phyloP scores from a whole-genome alignment of 2,113 vertebrate genomes.

The Orthochromis malagaraziensis region DNA sequence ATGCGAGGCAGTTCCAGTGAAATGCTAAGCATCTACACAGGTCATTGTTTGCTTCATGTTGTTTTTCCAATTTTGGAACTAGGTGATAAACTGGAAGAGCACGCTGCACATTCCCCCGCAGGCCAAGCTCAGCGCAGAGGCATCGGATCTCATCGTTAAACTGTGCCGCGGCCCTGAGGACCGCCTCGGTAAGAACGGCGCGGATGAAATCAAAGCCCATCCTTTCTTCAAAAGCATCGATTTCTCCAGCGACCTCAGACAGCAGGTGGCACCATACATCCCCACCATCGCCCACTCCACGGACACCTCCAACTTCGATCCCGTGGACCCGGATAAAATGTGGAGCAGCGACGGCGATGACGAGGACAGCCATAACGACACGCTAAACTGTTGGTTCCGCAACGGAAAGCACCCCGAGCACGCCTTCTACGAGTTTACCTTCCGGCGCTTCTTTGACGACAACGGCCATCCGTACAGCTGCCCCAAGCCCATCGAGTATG shows the following conservation, averaged over 20 bases:
- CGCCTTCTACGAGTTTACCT: conserved; percentile 98
- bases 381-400: conserved; percentile 90
- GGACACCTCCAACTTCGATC: conserved; percentile 96
- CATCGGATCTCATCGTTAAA: conserved; percentile 91
- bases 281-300: conserved; percentile 94
- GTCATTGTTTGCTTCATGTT: neutral
- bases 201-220: conserved; percentile 95
- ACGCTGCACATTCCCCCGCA: conserved; percentile 88
- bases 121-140: conserved; percentile 89
- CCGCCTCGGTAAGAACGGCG: conserved; percentile 88
- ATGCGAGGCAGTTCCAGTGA: conserved; percentile 29
- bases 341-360: conserved; percentile 86
- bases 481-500: conserved; percentile 91
- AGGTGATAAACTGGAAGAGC: conserved; percentile 98
- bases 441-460: conserved; percentile 97
- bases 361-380: conserved; percentile 84
- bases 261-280: conserved; percentile 88
- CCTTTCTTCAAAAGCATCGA: conserved; percentile 89
- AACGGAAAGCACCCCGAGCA: conserved; percentile 96
- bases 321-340: conserved; percentile 94
- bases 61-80: neutral
- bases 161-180: conserved; percentile 93
- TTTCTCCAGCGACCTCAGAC: conserved; percentile 90
- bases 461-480: conserved; percentile 97
- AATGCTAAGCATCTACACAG: neutral